A percentile compares a stretch with the other conserved stretches of the same genome.
These are phyloP conservation scores for Tolypeutes matacus DNA, from an alignment of 2,797 vertebrate species.

Conservation along the genomic window DNA sequence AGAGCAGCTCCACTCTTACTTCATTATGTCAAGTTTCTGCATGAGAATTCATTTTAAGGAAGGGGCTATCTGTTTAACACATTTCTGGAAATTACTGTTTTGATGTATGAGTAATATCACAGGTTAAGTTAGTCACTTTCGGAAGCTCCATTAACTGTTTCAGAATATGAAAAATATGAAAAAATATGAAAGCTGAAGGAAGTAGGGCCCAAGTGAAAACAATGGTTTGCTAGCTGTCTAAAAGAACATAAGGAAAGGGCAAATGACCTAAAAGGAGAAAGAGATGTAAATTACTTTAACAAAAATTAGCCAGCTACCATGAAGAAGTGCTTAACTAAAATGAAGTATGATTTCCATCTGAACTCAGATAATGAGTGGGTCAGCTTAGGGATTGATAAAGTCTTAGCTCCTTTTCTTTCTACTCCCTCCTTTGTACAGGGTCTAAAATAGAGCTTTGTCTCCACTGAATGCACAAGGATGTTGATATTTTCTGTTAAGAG, in stretches of 20 bases:
- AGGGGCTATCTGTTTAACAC: not conserved
- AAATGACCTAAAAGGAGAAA: constrained; percentile 43
- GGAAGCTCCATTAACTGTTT: not conserved
- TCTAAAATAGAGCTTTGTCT: not conserved
- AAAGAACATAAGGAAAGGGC: not conserved
- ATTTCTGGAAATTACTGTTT: constrained; percentile 20
- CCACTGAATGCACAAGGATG: not conserved
- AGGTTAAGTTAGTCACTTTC: constrained; percentile 40
- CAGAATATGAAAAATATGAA: not conserved
- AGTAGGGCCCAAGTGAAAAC: constrained; percentile 35
- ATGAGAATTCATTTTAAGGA: constrained; percentile 10
- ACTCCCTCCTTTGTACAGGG: not conserved
- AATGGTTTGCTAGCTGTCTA: constrained; percentile 7
- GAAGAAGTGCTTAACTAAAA: constrained; percentile 37
- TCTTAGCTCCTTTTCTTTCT: constrained; percentile 3
- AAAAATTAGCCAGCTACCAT: constrained; percentile 18
- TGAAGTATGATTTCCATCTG: not conserved
- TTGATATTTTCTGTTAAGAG: not conserved
- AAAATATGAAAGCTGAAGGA: constrained; percentile 33
- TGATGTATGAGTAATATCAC: not conserved
- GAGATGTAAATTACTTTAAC: not conserved
- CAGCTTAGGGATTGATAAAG: not conserved
- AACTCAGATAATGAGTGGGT: not conserved
- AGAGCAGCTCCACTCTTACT: not conserved
- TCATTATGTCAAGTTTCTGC: not conserved